Evolutionary conservation across 2,113 vertebrate species (phyloP), one percentile per base, ranked within the genome.

Genomic region (Rhinopomastus cyanomelas): DNA sequence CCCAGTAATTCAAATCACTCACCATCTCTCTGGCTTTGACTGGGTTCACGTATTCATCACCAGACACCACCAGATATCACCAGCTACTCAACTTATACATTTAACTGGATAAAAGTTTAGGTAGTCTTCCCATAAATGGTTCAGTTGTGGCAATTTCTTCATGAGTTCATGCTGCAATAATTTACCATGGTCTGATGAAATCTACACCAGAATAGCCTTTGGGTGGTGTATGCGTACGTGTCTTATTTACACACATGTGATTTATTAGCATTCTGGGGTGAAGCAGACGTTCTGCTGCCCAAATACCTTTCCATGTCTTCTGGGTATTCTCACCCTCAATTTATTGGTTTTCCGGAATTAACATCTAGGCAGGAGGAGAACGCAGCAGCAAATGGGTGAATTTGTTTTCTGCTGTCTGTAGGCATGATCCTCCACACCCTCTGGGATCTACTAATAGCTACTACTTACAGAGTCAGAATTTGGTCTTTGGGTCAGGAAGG

Each of bases 1-100:
- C 18, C 64, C 21, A 34, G 55, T 67, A 81, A 65, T n/a, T 77
- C 25, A 81, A 92, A 74, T 68, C 26, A 44, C 29, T 81, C 17
- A 34, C 59, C 30, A 29, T 65, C 42, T 68, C 39, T 61, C 57
- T 69, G 56, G 51, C n/a, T 55, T 64, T 53, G 44, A n/a, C 18
- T 61, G n/a, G 25, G 37, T 61, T n/a, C 12, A 25, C 0, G 1
- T 12, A 12, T 62, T 59, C 25, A 37, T 0, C 4, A n/a, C n/a
- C n/a, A 85, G n/a, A 19, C 29, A 4, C 39, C 30, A 22, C 5
- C 37, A 51, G 29, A 17, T 5, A 37, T 1, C 51, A 81, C 8
- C 55, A 32, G 16, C 51, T 44, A 32, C 25, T 44, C 56, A 64
- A 32, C 19, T 25, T 18, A 16, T 8, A 30, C 25, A 25, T 57